Evolutionary conservation across 2,113 vertebrate genomes (phyloP).

Genomic region (Sylvietta virens): DNA sequence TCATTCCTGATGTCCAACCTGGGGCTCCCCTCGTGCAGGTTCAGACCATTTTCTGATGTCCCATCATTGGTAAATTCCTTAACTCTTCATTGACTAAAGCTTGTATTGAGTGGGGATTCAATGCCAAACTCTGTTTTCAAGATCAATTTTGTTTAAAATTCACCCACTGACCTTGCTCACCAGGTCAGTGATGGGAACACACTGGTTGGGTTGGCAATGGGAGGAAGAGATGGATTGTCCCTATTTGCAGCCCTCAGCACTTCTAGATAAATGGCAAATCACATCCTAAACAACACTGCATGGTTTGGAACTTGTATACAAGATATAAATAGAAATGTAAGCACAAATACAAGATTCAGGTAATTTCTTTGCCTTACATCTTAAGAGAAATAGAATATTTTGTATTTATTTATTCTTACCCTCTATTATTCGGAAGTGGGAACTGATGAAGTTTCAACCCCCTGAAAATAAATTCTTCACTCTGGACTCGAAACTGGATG

Average conservation of each 20-base stretch:
- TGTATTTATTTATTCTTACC: not conserved
- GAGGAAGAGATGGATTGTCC: not conserved
- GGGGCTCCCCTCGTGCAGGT: not conserved
- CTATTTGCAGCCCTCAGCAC: not conserved
- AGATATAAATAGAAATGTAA: not conserved
- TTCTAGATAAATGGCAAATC: not conserved
- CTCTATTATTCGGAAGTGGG: not conserved
- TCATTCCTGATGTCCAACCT: not conserved
- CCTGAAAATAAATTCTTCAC: not conserved
- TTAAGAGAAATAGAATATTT: not conserved
- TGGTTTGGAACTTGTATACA: not conserved
- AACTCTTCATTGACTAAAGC: not conserved
- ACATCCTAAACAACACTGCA: not conserved
- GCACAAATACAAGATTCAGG: not conserved
- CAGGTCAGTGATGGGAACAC: not conserved
- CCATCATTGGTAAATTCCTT: not conserved
- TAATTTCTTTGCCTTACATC: not conserved
- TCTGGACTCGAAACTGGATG: not conserved
- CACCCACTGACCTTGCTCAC: not conserved
- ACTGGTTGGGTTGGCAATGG: accelerated
- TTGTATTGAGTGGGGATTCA: not conserved
- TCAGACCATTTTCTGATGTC: not conserved
- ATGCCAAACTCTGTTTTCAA: not conserved
- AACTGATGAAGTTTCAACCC: not conserved
- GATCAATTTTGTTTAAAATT: not conserved